Conservation (phyloP, 2,888 invertebrate species). For the Troides oblongomaculatus region DNA sequence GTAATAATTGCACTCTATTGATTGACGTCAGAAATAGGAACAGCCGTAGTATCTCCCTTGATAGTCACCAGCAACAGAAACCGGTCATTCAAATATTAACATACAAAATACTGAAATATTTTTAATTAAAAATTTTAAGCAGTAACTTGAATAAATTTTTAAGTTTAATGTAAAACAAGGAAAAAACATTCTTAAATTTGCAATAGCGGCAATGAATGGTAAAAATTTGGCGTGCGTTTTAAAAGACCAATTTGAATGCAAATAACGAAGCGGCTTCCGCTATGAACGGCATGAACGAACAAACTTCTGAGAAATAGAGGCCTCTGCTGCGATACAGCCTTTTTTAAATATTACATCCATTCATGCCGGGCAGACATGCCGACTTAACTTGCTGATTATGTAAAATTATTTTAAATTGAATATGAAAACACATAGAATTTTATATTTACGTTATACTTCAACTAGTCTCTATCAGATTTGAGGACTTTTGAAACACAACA, state of each 20-base stretch:
- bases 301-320: slow-evolving; percentile 20
- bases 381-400: not conserved
- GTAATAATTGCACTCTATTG: no score
- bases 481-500: no score
- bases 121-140: not conserved
- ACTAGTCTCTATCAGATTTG: no score
- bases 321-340: slow-evolving; percentile 4
- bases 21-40: no score
- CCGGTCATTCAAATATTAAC: no score
- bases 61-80: no score
- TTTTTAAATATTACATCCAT: slow-evolving; percentile 12
- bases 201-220: slow-evolving; percentile 17
- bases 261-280: slow-evolving; percentile 26
- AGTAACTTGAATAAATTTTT: not conserved
- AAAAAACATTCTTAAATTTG: slow-evolving; percentile 21
- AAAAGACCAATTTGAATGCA: slow-evolving; percentile 25
- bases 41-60: no score
- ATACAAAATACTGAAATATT: no score
- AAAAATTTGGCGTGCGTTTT: slow-evolving; percentile 23
- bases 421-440: not conserved
- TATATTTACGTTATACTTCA: not conserved
- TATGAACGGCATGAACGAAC: slow-evolving; percentile 11
- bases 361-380: not conserved
- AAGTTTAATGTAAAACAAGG: slow-evolving; percentile 12
- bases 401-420: not conserved